Conservation (phyloP, 1,140 invertebrate species). For the Asobara japonica region DNA sequence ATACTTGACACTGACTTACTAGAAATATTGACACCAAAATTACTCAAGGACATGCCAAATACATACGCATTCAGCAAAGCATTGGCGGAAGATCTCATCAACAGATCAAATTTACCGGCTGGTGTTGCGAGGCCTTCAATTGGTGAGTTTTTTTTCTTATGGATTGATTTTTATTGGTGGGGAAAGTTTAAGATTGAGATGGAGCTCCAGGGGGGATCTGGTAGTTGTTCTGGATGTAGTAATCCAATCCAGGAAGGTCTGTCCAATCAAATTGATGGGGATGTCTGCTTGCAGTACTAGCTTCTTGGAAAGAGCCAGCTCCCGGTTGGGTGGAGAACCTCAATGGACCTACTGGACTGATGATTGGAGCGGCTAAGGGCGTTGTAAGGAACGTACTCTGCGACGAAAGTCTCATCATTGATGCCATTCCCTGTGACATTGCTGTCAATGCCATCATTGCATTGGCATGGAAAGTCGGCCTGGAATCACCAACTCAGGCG, state of each 20-base stretch:
- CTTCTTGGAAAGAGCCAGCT: slow-evolving; percentile 76
- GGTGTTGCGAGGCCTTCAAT: slow-evolving; percentile 80
- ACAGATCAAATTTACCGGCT: slow-evolving; percentile 72
- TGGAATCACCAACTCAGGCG: slow-evolving; percentile 60
- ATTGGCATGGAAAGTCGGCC: slow-evolving; percentile 67
- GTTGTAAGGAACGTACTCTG: slow-evolving; percentile 78
- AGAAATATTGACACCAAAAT: slow-evolving; percentile 78
- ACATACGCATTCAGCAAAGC: slow-evolving; percentile 85
- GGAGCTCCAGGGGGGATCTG: no score
- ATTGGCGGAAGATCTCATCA: slow-evolving; percentile 77
- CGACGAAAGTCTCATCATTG: slow-evolving; percentile 62
- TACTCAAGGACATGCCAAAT: slow-evolving; percentile 79
- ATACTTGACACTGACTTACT: slow-evolving; percentile 81
- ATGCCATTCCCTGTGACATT: slow-evolving; percentile 78
- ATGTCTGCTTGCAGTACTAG: slow-evolving; percentile 67
- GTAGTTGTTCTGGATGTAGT: no score
- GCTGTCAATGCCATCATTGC: slow-evolving; percentile 74
- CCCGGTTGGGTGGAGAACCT: slow-evolving; percentile 94
- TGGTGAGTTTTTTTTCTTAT: no score
- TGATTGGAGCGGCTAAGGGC: slow-evolving; percentile 84
- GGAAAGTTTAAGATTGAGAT: no score
- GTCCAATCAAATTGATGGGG: slow-evolving; percentile 52
- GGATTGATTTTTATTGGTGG: no score
- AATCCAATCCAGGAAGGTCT: no score
- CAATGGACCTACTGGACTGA: slow-evolving; percentile 88